Conservation (phyloP, 2,113 vertebrate species). For the Pheucticus melanocephalus region DNA sequence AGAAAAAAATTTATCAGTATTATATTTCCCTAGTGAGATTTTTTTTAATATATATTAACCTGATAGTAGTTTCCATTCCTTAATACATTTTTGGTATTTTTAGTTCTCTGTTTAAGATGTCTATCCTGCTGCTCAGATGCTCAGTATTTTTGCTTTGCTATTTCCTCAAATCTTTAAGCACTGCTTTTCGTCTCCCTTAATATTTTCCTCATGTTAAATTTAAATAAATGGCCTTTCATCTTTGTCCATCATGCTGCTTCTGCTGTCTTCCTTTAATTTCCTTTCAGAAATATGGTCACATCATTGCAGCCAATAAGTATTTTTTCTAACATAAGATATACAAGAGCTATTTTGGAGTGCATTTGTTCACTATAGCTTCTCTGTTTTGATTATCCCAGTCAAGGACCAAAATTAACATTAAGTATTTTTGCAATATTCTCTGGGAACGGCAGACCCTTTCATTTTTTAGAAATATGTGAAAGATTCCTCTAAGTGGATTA, state of each 20-base stretch:
- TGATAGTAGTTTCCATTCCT: not conserved
- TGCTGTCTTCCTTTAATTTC: conserved; percentile 35
- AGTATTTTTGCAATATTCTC: not conserved
- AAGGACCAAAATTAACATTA: not conserved
- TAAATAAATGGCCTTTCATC: conserved; percentile 63
- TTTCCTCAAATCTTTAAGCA: conserved; percentile 40
- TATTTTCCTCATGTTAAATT: conserved; percentile 57
- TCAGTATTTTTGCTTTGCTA: conserved; percentile 42
- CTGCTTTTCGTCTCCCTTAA: conserved; percentile 33
- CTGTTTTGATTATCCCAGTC: not conserved
- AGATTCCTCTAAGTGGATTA: not conserved
- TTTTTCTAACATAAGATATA: not conserved
- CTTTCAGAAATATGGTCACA: not conserved
- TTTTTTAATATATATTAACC: not conserved
- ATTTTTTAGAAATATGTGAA: not conserved
- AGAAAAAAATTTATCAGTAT: not conserved
- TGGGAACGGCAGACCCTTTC: not conserved
- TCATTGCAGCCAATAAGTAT: not conserved
- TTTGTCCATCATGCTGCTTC: conserved; percentile 18
- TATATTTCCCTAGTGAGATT: not conserved
- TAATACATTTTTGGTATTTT: not conserved
- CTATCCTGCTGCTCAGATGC: conserved; percentile 13
- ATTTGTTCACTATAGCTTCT: not conserved
- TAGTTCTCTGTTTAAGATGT: conserved; percentile 1
- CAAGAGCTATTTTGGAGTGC: not conserved